Conservation (phyloP, 2,888 invertebrate species). For the Ischnus inquisitorius region DNA sequence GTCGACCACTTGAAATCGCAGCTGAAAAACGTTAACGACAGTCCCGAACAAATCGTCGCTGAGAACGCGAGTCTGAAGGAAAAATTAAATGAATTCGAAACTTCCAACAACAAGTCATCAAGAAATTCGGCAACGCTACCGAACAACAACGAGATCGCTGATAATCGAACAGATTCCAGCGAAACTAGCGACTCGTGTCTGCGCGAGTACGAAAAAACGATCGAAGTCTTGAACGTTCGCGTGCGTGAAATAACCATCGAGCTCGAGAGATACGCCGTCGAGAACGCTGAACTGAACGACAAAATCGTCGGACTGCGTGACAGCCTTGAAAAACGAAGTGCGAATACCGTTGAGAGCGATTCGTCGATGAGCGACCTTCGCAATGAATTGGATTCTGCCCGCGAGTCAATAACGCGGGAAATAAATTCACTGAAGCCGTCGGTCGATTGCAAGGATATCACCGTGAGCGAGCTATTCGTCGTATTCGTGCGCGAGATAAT, state of each 20-base stretch:
- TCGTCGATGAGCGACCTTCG: slow-evolving; percentile 73
- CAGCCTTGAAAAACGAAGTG: slow-evolving; percentile 25
- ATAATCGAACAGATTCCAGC: background rate
- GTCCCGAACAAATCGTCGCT: slow-evolving; percentile 1
- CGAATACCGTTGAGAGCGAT: slow-evolving; percentile 48
- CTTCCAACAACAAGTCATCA: background rate
- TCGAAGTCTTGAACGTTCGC: slow-evolving; percentile 49
- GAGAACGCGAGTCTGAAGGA: too few relatives aligned
- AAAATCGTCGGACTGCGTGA: slow-evolving; percentile 82
- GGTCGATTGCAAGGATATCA: slow-evolving; percentile 32
- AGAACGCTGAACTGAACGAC: slow-evolving; percentile 86
- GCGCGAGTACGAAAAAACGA: slow-evolving; percentile 51
- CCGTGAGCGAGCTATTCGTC: slow-evolving; percentile 76
- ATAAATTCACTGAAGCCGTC: slow-evolving; percentile 74
- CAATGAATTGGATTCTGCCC: slow-evolving; percentile 76
- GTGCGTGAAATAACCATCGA: slow-evolving; percentile 62
- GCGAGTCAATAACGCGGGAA: slow-evolving; percentile 77
- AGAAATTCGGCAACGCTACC: too few relatives aligned
- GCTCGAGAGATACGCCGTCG: slow-evolving; percentile 75
- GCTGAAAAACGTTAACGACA: too few relatives aligned
- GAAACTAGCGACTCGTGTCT: slow-evolving; percentile 20
- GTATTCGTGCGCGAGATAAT: slow-evolving; percentile 78
- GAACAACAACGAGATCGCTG: background rate
- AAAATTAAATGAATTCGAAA: background rate
- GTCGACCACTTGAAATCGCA: too few relatives aligned